Evolutionary conservation across 2,113 vertebrate species (phyloP).

Genomic region (Genyomyrus donnyi): DNA sequence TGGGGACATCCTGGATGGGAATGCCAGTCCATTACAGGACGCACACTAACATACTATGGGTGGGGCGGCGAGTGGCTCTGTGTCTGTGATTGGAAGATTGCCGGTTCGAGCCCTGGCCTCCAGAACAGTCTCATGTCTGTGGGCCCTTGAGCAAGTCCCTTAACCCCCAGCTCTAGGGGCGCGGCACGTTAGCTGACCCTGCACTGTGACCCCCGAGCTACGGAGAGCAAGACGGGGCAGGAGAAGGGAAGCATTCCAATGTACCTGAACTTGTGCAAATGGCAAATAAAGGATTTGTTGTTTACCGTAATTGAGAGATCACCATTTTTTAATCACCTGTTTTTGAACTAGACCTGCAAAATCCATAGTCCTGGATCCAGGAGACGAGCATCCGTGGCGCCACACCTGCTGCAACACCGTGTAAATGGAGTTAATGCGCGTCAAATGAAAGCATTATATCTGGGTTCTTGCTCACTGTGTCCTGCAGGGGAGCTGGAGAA

Average conservation of each 20-base stretch:
- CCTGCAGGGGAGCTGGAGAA: constrained; percentile 87
- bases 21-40: neutral
- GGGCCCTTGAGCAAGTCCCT: neutral
- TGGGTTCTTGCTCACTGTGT: neutral
- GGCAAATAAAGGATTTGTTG: neutral
- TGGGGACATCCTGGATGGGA: neutral
- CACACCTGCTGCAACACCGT: neutral
- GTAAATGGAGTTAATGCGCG: neutral
- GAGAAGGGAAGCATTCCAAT: neutral
- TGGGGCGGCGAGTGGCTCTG: neutral
- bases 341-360: neutral
- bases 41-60: neutral
- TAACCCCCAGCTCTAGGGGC: neutral
- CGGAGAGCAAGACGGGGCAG: neutral
- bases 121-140: neutral
- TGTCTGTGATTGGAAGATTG: neutral
- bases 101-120: neutral
- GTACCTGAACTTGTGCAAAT: neutral
- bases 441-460: neutral
- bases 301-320: neutral
- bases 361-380: neutral
- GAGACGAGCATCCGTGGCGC: neutral
- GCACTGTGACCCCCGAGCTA: neutral
- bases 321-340: neutral
- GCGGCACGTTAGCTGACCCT: neutral